Evolutionary conservation across 2,888 invertebrate genomes (phyloP), one percentile per base, ranked within the genome.

Genomic region (Lasius platythorax): DNA sequence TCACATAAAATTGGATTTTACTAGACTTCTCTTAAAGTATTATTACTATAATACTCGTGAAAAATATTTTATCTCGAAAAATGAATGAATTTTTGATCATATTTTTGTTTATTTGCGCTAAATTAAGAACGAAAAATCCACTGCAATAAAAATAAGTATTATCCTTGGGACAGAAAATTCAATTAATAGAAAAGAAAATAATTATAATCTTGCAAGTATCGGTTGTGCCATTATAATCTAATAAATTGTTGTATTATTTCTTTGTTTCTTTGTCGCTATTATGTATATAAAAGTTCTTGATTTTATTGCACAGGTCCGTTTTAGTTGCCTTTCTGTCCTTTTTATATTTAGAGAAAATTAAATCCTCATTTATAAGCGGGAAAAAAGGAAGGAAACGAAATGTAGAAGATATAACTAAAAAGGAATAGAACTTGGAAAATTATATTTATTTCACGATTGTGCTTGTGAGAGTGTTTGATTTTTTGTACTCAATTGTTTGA

Each of bases 1-100:
- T 46, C 11, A 5, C 5, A 76, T 50, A 18, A 50, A 66, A 72
- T 79, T 30, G 11, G 46, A 72, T 67, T 78, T 78, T 70, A 15
- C 37, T 33, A 33, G 23, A 50, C 15, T 23, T 67, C 50, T 28
- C 67, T 28, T 6, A 28, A 72, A 37, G 5, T 72, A 56, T 40
- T 72, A 40, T 37, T 18, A 30, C 15, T 2, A 37, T 28, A 37
- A 53, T 23, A 72, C 1, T 50, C 3, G 3, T 33, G 15, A 53
- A 68, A 73, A 28, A 30, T 46, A 4, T 46, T 50, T 63, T 66
- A 64, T 28, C 30, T 74, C 5, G 11, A 58, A 23, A 56, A 40
- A 73, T 56, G 11, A 72, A 72, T 72, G 1, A 37, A 46, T 50
- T 56, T 58, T 58, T 18, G 18, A 72, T 58, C 11, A 9, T 40